These are phyloP conservation scores for Myotis pilosus DNA, from an alignment of 2,797 vertebrate species.

Conservation along the genomic window DNA sequence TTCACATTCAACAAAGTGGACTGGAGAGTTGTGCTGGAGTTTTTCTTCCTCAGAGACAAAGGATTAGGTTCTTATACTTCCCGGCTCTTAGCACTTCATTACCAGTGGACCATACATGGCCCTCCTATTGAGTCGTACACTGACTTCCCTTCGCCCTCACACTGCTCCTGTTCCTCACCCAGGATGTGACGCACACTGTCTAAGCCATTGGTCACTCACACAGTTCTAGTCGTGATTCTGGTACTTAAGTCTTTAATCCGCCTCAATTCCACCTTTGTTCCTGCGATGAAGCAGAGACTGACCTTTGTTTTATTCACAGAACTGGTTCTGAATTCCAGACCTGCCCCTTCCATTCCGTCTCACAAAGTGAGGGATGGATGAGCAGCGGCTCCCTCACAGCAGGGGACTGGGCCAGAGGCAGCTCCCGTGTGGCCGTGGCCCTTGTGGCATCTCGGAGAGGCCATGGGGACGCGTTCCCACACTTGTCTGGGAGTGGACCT, in stretches of 20 bases:
- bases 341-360: neutral
- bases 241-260: neutral
- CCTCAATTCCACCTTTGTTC: neutral
- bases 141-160: no score
- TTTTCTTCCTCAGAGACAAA: neutral
- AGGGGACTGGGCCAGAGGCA: no score
- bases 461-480: accelerated
- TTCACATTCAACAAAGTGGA: accelerated
- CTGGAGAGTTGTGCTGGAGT: accelerated
- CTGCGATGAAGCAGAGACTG: neutral
- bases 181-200: accelerated
- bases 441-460: no score
- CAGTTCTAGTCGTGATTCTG: neutral
- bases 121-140: neutral
- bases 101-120: accelerated
- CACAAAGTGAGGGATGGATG: neutral
- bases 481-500: neutral
- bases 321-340: neutral
- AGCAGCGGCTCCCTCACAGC: neutral
- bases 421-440: neutral
- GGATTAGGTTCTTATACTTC: accelerated
- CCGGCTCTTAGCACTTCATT: accelerated
- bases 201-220: neutral
- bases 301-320: neutral
- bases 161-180: neutral